Evolutionary conservation across 1,140 invertebrate species (phyloP).

Genomic region (Proales similis): DNA sequence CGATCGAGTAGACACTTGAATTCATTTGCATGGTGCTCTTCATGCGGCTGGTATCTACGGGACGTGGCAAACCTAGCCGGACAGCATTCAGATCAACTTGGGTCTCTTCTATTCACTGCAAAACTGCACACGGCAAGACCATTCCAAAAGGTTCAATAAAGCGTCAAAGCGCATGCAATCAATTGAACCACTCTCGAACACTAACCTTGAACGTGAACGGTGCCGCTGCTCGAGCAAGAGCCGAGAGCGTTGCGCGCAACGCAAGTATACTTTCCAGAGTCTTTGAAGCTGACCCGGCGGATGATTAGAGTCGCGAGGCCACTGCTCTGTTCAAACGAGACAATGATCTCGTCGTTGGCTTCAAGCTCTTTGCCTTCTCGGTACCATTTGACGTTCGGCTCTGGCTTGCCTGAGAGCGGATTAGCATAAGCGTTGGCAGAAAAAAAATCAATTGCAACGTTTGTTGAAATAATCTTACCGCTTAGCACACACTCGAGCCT

Average conservation of each 20-base stretch:
- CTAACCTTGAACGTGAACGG: constrained; percentile 20
- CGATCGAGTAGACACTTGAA: too few species aligned
- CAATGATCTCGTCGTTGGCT: not conserved
- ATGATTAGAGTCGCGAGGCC: constrained; percentile 42
- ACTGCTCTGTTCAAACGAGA: constrained; percentile 1
- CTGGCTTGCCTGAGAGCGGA: constrained; percentile 38
- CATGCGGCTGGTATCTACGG: too few species aligned
- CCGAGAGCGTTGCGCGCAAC: constrained; percentile 49
- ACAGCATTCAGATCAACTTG: too few species aligned
- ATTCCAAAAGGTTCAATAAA: too few species aligned
- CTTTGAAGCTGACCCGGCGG: constrained; percentile 44
- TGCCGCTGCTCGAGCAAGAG: constrained; percentile 44
- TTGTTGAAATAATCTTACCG: constrained; percentile 58
- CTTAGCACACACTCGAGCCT: constrained; percentile 46
- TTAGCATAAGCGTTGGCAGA: not conserved
- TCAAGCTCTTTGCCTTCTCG: constrained; percentile 32
- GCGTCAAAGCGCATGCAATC: too few species aligned
- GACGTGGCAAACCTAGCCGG: too few species aligned
- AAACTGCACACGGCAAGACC: too few species aligned
- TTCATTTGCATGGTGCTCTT: too few species aligned
- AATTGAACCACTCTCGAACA: not conserved
- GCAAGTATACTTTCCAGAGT: constrained; percentile 48
- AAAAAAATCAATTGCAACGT: not conserved
- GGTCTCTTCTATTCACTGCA: too few species aligned
- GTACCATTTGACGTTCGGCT: constrained; percentile 40